A percentile compares a stretch with the other conserved stretches of the same genome.
Conservation (phyloP, 1,140 invertebrate genomes). For the Drosophila azteca region DNA sequence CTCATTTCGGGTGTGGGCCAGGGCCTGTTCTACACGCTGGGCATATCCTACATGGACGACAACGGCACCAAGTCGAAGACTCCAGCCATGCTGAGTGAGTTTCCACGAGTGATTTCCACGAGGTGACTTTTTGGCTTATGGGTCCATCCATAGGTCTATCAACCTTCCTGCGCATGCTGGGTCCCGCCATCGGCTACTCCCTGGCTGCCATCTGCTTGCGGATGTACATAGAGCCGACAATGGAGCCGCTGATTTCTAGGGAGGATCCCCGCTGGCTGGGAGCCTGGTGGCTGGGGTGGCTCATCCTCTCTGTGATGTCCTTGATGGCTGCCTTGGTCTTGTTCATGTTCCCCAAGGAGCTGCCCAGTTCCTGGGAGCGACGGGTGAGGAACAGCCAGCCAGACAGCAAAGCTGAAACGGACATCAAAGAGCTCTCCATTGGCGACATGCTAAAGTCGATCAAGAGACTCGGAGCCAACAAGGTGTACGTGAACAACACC, state of each 20-base stretch:
- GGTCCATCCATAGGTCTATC: slow-evolving; percentile 85
- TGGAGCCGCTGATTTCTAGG: slow-evolving; percentile 87
- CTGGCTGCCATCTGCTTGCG: slow-evolving; percentile 88
- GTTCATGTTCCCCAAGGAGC: slow-evolving; percentile 87
- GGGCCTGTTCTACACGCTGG: slow-evolving; percentile 87
- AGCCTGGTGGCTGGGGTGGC: slow-evolving; percentile 93
- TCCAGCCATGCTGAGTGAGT: slow-evolving; percentile 87
- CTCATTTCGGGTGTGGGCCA: slow-evolving; percentile 87
- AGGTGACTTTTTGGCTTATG: neutral
- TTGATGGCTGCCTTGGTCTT: slow-evolving; percentile 86
- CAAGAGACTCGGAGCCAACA: slow-evolving; percentile 85
- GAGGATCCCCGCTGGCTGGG: slow-evolving; percentile 90
- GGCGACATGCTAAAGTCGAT: slow-evolving; percentile 54
- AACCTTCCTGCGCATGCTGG: slow-evolving; percentile 88
- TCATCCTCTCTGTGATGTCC: slow-evolving; percentile 87
- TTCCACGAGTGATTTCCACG: neutral
- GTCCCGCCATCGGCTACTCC: slow-evolving; percentile 88
- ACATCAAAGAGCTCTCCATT: slow-evolving; percentile 39
- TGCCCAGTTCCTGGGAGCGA: slow-evolving; percentile 84
- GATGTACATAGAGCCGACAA: slow-evolving; percentile 87
- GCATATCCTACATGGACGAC: slow-evolving; percentile 89
- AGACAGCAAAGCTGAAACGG: neutral
- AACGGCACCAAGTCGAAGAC: slow-evolving; percentile 88
- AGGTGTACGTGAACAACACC: slow-evolving; percentile 87
- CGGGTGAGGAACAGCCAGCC: slow-evolving; percentile 16